Conservation (phyloP, 2,797 vertebrate species). For the Channa striata region DNA sequence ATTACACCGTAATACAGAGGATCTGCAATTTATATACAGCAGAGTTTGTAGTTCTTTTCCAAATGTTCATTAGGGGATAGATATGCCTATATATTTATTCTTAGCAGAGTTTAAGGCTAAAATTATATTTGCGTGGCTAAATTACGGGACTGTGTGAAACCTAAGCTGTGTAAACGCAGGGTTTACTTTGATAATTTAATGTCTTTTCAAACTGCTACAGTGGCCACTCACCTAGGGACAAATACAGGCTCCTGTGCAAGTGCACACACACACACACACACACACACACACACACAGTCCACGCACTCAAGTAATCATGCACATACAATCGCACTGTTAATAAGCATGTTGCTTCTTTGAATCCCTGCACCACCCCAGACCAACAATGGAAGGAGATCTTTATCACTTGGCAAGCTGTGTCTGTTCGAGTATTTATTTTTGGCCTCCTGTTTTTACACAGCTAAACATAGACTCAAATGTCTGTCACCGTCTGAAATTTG, state of each 20-base stretch:
- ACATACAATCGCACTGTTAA: constrained; percentile 39
- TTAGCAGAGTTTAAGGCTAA: constrained; percentile 16
- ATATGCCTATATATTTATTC: constrained; percentile 8
- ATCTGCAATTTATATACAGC: neutral
- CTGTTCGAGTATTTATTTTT: constrained; percentile 72
- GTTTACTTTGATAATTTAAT: constrained; percentile 42
- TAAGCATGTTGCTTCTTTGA: constrained; percentile 62
- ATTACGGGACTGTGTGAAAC: constrained; percentile 28
- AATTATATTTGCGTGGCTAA: constrained; percentile 21
- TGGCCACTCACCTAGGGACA: constrained; percentile 20
- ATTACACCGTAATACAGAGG: neutral
- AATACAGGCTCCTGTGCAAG: constrained; percentile 16
- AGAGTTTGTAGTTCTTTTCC: neutral
- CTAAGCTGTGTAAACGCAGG: constrained; percentile 34
- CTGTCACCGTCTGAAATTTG: constrained; percentile 43
- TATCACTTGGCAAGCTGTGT: constrained; percentile 66
- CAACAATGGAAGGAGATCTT: constrained; percentile 80
- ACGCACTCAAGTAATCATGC: constrained; percentile 21
- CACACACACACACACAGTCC: constrained; percentile 31
- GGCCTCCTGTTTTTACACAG: constrained; percentile 64
- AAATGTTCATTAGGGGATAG: constrained; percentile 10
- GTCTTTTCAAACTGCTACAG: constrained; percentile 25
- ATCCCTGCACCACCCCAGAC: constrained; percentile 63
- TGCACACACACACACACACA: too few relatives aligned
- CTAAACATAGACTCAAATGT: constrained; percentile 69